Conservation (phyloP, 2,888 invertebrate genomes). For the Anarsia innoxiella region DNA sequence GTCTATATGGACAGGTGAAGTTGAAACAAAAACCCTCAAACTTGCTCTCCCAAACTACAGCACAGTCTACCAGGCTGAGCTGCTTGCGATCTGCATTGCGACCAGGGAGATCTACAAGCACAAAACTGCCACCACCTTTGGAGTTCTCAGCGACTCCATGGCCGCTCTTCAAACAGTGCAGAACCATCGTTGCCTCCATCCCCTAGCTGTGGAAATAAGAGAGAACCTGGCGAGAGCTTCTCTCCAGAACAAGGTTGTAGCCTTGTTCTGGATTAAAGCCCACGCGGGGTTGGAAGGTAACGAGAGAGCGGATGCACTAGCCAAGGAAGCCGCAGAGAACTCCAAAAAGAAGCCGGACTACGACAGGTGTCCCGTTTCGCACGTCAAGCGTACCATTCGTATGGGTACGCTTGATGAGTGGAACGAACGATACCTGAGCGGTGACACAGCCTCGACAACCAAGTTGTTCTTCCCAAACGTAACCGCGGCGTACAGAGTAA, state of each 20-base stretch:
- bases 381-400: constrained; percentile 6
- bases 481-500: background rate
- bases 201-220: background rate
- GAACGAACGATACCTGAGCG: constrained; percentile 1
- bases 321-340: constrained; percentile 11
- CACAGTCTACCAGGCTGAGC: constrained; percentile 7
- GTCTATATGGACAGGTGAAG: background rate
- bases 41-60: constrained; percentile 2
- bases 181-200: background rate
- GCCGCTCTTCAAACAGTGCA: constrained; percentile 2
- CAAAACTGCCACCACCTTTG: background rate
- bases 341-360: constrained; percentile 7
- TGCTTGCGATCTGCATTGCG: background rate
- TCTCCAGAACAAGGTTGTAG: background rate
- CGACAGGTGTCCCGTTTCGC: constrained; percentile 5
- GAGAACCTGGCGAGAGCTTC: background rate
- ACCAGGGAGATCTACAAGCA: background rate
- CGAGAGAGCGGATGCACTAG: constrained; percentile 9
- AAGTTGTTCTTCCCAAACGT: constrained; percentile 8
- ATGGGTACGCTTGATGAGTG: background rate
- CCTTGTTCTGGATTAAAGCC: background rate
- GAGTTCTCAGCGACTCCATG: background rate
- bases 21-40: constrained; percentile 1
- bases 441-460: background rate
- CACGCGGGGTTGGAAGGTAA: background rate